Conservation (phyloP, 2,113 vertebrate genomes). For the Megaceryle maxima region DNA sequence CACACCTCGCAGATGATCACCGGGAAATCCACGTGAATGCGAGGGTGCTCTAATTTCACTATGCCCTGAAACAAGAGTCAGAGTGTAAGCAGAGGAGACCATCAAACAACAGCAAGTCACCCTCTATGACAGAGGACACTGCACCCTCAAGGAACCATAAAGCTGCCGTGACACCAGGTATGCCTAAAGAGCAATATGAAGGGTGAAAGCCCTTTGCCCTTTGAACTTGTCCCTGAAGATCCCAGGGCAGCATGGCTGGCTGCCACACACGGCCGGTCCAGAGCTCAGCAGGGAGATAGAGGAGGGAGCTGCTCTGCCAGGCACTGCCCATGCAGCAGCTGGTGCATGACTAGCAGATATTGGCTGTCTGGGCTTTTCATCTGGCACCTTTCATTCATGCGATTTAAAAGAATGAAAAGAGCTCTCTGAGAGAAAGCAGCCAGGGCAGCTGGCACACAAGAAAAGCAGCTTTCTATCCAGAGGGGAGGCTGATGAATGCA, state of each 20-base stretch:
- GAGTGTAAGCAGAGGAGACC: background rate
- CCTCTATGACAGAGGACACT: accelerated
- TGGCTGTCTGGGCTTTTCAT: conserved; percentile 30
- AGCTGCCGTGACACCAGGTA: background rate
- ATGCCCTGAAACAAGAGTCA: conserved; percentile 82
- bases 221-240: background rate
- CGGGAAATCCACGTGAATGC: conserved; percentile 96
- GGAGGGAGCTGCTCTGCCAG: conserved; percentile 55
- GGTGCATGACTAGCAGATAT: conserved; percentile 45
- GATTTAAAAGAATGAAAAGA: conserved; percentile 52
- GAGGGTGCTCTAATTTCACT: conserved; percentile 91
- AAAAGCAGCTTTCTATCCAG: conserved; percentile 44
- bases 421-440: conserved; percentile 6
- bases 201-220: background rate
- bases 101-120: background rate
- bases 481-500: conserved; percentile 21
- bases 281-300: background rate
- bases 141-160: background rate
- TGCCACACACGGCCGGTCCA: background rate
- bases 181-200: accelerated
- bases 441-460: conserved; percentile 38
- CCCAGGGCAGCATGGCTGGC: accelerated
- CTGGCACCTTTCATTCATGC: conserved; percentile 50
- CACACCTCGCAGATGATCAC: conserved; percentile 95
- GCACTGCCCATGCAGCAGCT: conserved; percentile 55